Base-by-base conservation (phyloP, 2,797 vertebrate species). In the Jordanella pulchra region DNA sequence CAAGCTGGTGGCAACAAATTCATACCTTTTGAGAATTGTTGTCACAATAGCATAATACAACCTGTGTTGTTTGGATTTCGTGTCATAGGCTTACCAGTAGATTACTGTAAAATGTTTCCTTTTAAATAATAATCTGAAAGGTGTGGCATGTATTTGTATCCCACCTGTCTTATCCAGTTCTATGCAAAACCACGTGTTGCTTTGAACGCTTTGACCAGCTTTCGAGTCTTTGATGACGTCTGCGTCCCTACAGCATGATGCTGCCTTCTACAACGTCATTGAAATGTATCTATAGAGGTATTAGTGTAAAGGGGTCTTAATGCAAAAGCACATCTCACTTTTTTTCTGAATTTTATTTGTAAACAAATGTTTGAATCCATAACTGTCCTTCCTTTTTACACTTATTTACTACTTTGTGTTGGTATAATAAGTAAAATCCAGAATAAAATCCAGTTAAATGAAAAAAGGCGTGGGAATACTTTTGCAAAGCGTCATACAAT, bases 401-500 rank as follows among this genome's bases (percentile, higher is more conserved):
- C 18, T 32, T 48, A 50, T 23, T 18, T 7, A 4, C 21, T 10
- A 23, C 48, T 23, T 50, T 50, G 21, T 50, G 48, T 12, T 42
- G 35, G 35, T 39, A 12, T 63, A 15, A 14, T 23, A 63, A 63
- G 13, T 4, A 61, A 42, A 61, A 63, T 42, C n/a, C 53, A n/a
- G 14, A 54, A 53, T n/a, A 11, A 10, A 53, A 61, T 23, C 13
- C 17, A 13, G 18, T 21, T 7, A 64, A 42, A 14, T 27, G 39
- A 64, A 44, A 64, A 44, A 44, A 64, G n/a, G 35, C 39, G 1
- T 64, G 23, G 39, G 35, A 44, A 44, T 44, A 44, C 23, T 64
- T 64, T 44, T 42, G 12, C 60, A 42, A 42, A 35, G 2, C 13
- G 12, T 23, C 70, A 72, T 71, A 80, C 79, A 10, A 53, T 25